Evolutionary conservation across 2,113 vertebrate species (phyloP).

Genomic region (Leptodactylus fuscus): DNA sequence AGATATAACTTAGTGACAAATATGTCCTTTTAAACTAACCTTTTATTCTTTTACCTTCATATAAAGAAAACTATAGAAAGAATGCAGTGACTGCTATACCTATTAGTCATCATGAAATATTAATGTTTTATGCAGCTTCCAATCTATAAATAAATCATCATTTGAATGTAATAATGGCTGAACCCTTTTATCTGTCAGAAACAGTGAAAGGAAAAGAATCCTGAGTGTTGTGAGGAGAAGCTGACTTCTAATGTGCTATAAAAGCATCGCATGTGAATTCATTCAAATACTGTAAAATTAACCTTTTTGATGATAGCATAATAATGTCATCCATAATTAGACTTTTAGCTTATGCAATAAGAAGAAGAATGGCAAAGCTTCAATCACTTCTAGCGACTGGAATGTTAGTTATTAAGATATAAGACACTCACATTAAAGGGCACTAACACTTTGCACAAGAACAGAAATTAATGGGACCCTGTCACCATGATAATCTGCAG

Average conservation of each 20-base stretch:
- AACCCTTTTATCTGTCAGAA: slow-evolving; percentile 31
- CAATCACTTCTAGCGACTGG: neutral
- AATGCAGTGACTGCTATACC: slow-evolving; percentile 4
- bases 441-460: no score
- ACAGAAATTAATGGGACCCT: no score
- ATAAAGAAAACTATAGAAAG: neutral
- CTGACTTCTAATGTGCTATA: neutral
- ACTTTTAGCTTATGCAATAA: no score
- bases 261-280: neutral
- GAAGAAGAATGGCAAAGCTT: neutral
- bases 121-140: neutral
- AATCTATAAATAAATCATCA: slow-evolving; percentile 35
- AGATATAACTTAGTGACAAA: neutral
- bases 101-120: slow-evolving; percentile 33
- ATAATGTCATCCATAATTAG: neutral
- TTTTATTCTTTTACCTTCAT: neutral
- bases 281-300: neutral
- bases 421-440: no score
- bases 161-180: neutral
- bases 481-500: no score
- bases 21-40: neutral
- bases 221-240: neutral
- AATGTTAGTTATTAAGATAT: neutral
- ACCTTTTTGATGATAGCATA: slow-evolving; percentile 1
- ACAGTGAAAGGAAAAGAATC: neutral